Percentiles rank a stretch among this genome's conserved stretches.
Conservation (phyloP, 1,140 invertebrate species). For the Lordiphosa clarofinis region DNA sequence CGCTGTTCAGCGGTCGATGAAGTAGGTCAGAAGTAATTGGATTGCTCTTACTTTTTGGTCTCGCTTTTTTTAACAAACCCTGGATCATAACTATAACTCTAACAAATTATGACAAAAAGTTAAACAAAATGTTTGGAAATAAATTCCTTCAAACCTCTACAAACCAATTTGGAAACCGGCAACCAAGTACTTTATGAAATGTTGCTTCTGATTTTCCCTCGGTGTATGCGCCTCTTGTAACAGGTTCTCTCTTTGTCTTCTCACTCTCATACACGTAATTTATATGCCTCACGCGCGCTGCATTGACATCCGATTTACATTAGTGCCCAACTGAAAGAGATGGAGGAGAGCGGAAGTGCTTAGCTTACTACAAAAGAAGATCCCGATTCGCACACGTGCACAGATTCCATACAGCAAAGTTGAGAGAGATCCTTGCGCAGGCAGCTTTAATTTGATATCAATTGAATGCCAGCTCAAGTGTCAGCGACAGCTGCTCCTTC, state of each 20-base stretch:
- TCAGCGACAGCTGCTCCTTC: conserved; percentile 57
- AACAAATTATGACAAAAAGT: too few relatives aligned
- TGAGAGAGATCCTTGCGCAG: conserved; percentile 9
- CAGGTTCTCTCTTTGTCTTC: conserved; percentile 51
- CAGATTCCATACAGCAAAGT: not conserved
- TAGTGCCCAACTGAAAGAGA: conserved; percentile 33
- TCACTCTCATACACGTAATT: conserved; percentile 52
- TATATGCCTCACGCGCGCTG: conserved; percentile 76
- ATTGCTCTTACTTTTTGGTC: too few relatives aligned
- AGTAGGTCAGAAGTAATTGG: too few relatives aligned
- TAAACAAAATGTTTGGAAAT: too few relatives aligned
- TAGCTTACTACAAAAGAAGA: not conserved
- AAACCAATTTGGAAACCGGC: too few relatives aligned
- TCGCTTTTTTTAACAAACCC: too few relatives aligned
- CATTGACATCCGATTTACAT: conserved; percentile 80
- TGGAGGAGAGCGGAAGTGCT: conserved; percentile 10
- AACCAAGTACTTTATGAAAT: too few relatives aligned
- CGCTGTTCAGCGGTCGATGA: too few relatives aligned
- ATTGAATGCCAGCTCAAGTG: conserved; percentile 56
- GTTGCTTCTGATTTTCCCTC: too few relatives aligned
- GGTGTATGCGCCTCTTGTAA: conserved; percentile 57
- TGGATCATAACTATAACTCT: too few relatives aligned
- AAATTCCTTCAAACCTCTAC: too few relatives aligned
- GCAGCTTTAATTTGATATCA: conserved; percentile 59
- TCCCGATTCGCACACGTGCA: conserved; percentile 39